phyloP scores from a whole-genome alignment of 2,113 vertebrate species.

The Orycteropus afer region DNA sequence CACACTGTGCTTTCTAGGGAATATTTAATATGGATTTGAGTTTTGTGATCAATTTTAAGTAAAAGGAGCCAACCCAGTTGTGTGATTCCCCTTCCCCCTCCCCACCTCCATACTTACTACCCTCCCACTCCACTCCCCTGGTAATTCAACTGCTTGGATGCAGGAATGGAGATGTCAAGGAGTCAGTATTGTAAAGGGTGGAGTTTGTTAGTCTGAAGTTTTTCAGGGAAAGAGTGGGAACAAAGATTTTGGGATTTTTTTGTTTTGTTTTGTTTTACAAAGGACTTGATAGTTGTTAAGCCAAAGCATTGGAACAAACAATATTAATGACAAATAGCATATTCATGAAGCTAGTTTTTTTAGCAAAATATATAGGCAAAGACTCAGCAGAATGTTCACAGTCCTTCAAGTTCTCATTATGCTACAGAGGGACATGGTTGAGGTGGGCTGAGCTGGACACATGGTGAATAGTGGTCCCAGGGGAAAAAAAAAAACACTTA shows the following conservation, averaged over 20 bases:
- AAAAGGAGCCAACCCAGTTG: background rate
- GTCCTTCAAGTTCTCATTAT: background rate
- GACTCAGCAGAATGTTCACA: background rate
- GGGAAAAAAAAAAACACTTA: background rate
- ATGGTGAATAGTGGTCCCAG: background rate
- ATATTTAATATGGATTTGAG: background rate
- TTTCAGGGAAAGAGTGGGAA: background rate
- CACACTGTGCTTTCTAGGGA: background rate
- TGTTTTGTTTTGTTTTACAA: no score
- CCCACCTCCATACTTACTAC: no score
- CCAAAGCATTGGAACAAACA: background rate
- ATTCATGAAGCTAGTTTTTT: background rate
- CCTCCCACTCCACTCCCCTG: no score
- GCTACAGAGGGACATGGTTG: background rate
- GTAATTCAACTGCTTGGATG: background rate
- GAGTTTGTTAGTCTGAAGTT: background rate
- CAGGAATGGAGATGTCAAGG: background rate
- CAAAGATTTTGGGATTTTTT: background rate
- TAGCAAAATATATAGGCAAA: background rate
- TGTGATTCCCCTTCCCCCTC: background rate
- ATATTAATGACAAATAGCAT: background rate
- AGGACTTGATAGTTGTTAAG: background rate
- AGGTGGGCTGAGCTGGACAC: background rate
- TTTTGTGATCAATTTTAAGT: background rate
- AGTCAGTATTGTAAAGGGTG: background rate